These are phyloP conservation scores for Nomia melanderi DNA, from an alignment of 1,140 invertebrate species.

Conservation along the genomic window DNA sequence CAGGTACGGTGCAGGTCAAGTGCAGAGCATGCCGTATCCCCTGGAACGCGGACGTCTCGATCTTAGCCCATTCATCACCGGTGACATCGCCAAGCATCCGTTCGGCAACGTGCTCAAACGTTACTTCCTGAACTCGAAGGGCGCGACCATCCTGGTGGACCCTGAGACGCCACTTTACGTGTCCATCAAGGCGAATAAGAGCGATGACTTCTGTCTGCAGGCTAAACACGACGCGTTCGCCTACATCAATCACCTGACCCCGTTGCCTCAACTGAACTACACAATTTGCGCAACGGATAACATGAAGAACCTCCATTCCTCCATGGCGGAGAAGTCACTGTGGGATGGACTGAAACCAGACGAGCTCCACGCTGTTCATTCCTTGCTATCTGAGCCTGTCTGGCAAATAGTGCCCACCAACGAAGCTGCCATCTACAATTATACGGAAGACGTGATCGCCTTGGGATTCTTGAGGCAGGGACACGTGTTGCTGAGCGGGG, in stretches of 20 bases:
- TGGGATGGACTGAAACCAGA: constrained; percentile 91
- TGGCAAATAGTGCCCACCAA: constrained; percentile 90
- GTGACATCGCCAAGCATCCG: constrained; percentile 87
- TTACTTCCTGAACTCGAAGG: constrained; percentile 92
- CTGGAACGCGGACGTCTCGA: constrained; percentile 87
- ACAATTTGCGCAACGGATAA: constrained; percentile 91
- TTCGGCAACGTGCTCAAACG: constrained; percentile 91
- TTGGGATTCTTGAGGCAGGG: constrained; percentile 88
- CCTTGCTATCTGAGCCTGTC: constrained; percentile 89
- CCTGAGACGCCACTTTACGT: constrained; percentile 90
- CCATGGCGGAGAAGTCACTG: constrained; percentile 87
- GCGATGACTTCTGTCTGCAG: constrained; percentile 87
- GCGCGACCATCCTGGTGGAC: constrained; percentile 89
- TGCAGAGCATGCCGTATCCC: constrained; percentile 89
- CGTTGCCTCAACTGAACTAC: constrained; percentile 88
- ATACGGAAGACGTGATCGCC: constrained; percentile 90
- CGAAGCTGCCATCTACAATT: constrained; percentile 88
- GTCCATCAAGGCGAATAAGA: constrained; percentile 84
- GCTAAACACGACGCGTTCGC: constrained; percentile 89
- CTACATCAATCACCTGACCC: constrained; percentile 86
- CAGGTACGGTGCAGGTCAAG: constrained; percentile 92
- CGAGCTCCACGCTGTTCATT: constrained; percentile 87
- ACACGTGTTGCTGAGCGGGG: constrained; percentile 91
- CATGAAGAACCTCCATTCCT: constrained; percentile 88
- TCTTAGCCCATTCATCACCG: constrained; percentile 90